Evolutionary conservation across 1,140 invertebrate species (phyloP), one percentile per base, ranked within the genome.

Genomic region (Pectinophora gossypiella): DNA sequence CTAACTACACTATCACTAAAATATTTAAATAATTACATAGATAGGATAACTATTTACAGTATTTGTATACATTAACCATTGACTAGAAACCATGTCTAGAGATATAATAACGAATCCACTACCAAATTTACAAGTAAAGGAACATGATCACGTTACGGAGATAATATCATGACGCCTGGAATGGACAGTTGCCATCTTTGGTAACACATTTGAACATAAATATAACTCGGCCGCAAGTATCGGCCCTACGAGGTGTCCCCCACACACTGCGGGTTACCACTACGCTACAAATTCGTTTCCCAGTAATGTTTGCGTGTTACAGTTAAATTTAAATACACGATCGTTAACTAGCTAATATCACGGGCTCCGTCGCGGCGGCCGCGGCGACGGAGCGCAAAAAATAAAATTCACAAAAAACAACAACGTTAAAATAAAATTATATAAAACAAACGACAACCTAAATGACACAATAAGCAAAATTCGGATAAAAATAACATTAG

Each of bases 341-440:
- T 65, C 68, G 70, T 62, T 68, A 73, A 72, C 69, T 83, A 85
- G 56, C 78, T 85, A 85, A 79, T 85, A 85, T 85, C 81, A 85
- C 81, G 62, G 61, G 75, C 78, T 72, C 60, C 72, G 68, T 65
- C 47, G 62, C 68, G 13, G 7, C 36, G n/a, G 42, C 9, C 42
- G 20, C 10, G 7, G 13, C 56, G 65, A 57, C 61, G 71, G 76
- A 73, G 77, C 79, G 51, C 61, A 71, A 82, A n/a, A n/a, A 85
- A 82, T 85, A 81, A 85, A 85, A 77, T 72, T 80, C 72, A 76
- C 70, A 76, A 78, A 83, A 81, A 83, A 81, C 66, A 85, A 85
- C 79, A 83, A 78, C 62, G 66, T 64, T 85, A 79, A 80, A 85
- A 79, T 79, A 79, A 77, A 80, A 70, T 74, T 54, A 54, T 76